A percentile compares a stretch with the other conserved stretches of the same genome.
These are phyloP conservation scores for Chironomus tentans DNA, from an alignment of 2,888 invertebrate genomes.

Conservation along the genomic window DNA sequence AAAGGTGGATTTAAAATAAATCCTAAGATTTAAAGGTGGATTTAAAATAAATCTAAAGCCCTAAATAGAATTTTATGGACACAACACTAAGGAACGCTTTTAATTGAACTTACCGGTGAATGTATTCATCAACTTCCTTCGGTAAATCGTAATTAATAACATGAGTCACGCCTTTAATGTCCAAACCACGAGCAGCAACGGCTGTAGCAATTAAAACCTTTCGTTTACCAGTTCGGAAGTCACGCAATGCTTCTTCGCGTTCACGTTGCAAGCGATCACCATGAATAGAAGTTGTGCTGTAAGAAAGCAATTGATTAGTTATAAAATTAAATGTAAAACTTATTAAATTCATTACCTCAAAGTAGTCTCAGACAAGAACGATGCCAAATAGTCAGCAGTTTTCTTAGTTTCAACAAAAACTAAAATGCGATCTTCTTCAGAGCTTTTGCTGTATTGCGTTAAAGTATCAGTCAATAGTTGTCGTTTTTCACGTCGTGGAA, in stretches of 20 bases:
- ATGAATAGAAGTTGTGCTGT: slow-evolving; percentile 89
- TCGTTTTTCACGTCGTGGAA: slow-evolving; percentile 63
- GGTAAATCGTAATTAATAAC: slow-evolving; percentile 92
- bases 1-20: too few species aligned
- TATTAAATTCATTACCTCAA: slow-evolving; percentile 40
- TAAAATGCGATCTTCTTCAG: slow-evolving; percentile 48
- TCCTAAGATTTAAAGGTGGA: not conserved
- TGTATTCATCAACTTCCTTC: slow-evolving; percentile 82
- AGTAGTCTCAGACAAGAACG: slow-evolving; percentile 67
- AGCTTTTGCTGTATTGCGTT: slow-evolving; percentile 28
- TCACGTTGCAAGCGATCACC: slow-evolving; percentile 94
- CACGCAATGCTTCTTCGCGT: slow-evolving; percentile 86
- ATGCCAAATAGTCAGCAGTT: slow-evolving; percentile 82
- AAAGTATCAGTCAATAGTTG: slow-evolving; percentile 52
- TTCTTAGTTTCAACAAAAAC: slow-evolving; percentile 89
- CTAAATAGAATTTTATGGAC: not conserved
- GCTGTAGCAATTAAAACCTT: slow-evolving; percentile 87
- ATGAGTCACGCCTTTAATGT: slow-evolving; percentile 77
- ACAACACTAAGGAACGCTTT: not conserved
- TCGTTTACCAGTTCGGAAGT: slow-evolving; percentile 70
- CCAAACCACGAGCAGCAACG: slow-evolving; percentile 87
- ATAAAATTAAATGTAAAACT: not conserved
- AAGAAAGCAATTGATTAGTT: not conserved
- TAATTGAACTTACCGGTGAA: slow-evolving; percentile 36
- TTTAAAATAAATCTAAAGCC: not conserved